These are phyloP conservation scores for Vandiemenella viatica DNA, from an alignment of 2,888 invertebrate genomes.

Conservation along the genomic window DNA sequence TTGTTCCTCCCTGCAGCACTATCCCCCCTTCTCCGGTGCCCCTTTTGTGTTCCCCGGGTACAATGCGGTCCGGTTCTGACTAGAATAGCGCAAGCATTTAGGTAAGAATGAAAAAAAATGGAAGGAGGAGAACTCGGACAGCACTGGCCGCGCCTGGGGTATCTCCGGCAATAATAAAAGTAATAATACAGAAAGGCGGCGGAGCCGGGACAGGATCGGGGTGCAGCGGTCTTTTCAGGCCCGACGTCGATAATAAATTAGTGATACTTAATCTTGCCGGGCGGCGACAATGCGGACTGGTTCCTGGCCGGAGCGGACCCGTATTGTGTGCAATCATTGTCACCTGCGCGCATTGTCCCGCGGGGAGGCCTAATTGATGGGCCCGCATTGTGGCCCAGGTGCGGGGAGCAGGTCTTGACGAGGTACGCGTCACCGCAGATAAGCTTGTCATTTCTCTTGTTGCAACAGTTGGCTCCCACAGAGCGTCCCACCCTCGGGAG, in stretches of 20 bases:
- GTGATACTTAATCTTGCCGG: conserved; percentile 12
- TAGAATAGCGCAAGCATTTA: not conserved
- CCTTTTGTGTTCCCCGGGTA: not conserved
- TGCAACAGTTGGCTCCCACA: too few relatives aligned
- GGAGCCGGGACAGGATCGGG: not conserved
- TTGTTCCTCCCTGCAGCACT: not conserved
- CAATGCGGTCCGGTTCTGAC: not conserved
- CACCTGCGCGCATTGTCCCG: not conserved
- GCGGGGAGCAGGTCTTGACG: too few relatives aligned
- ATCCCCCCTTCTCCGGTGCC: too few relatives aligned
- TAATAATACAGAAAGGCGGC: not conserved
- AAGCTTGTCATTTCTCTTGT: too few relatives aligned
- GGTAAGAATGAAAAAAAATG: not conserved
- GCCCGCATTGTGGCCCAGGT: not conserved
- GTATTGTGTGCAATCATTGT: not conserved
- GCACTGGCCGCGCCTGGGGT: too few relatives aligned
- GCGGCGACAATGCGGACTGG: not conserved
- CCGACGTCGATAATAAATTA: conserved; percentile 13
- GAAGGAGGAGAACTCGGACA: too few relatives aligned
- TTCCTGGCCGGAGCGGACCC: not conserved
- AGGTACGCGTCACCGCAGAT: too few relatives aligned
- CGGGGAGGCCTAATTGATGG: not conserved
- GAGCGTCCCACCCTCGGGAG: too few relatives aligned
- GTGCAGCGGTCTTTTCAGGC: not conserved
- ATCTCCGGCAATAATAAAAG: not conserved